Conservation (phyloP, 2,797 vertebrate species). For the Lycodopsis pacificus region DNA sequence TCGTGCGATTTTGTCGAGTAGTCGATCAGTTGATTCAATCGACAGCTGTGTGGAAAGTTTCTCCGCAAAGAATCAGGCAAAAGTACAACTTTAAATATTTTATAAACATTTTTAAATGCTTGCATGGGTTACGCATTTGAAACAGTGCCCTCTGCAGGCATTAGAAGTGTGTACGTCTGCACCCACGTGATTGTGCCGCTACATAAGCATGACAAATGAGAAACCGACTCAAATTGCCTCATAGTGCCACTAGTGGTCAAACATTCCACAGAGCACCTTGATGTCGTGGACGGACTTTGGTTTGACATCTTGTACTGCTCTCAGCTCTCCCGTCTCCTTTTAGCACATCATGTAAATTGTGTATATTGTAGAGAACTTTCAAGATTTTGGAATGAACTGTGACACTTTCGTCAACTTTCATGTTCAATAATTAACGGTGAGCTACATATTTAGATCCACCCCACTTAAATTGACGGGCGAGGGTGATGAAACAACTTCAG, state of each 20-base stretch:
- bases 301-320: not conserved
- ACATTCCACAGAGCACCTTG: not conserved
- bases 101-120: no score
- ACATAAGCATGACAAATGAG: not conserved
- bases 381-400: not conserved
- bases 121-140: not conserved
- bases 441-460: constrained; percentile 3
- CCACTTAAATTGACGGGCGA: constrained; percentile 8
- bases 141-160: not conserved
- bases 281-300: not conserved
- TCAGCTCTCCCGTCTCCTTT: not conserved
- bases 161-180: not conserved
- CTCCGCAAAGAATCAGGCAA: no score
- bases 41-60: no score
- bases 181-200: no score
- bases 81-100: no score
- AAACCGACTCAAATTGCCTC: not conserved
- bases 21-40: no score
- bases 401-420: constrained; percentile 13
- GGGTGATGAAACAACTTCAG: constrained; percentile 59
- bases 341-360: not conserved
- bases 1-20: no score
- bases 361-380: not conserved
- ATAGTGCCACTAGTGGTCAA: not conserved
- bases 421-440: constrained; percentile 4